Conservation (phyloP, 2,888 invertebrate species). For the Ephialtes manifestator region DNA sequence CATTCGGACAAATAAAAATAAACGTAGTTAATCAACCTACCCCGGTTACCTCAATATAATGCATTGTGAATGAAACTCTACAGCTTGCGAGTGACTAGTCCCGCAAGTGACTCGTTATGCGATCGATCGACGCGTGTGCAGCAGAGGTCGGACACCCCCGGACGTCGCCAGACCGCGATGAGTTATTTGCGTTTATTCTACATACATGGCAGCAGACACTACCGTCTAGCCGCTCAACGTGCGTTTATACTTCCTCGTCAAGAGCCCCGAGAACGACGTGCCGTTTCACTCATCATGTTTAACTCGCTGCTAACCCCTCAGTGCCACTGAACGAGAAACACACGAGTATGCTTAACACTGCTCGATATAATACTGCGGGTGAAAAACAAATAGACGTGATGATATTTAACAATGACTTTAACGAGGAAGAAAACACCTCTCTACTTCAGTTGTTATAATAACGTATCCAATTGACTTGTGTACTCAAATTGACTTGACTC, state of each 20-base stretch:
- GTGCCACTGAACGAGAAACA: conserved; percentile 8
- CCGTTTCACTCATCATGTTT: conserved; percentile 21
- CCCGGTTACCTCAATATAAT: neutral
- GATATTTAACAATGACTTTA: neutral
- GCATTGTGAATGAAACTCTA: conserved; percentile 9
- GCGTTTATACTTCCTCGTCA: conserved; percentile 39
- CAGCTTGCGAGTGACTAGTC: conserved; percentile 15
- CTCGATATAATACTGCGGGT: conserved; percentile 19
- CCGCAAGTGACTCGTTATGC: conserved; percentile 38
- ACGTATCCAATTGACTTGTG: neutral
- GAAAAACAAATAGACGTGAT: conserved; percentile 9
- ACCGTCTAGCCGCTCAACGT: neutral
- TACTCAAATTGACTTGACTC: neutral
- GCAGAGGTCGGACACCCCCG: neutral
- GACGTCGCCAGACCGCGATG: conserved; percentile 1
- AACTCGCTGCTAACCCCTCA: conserved; percentile 13
- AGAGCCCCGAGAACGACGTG: conserved; percentile 27
- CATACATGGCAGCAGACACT: conserved; percentile 1
- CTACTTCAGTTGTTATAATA: neutral
- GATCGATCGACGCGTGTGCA: conserved; percentile 51
- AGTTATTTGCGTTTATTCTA: conserved; percentile 37
- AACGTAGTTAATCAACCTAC: neutral
- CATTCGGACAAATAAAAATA: neutral
- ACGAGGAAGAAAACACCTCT: conserved; percentile 15
- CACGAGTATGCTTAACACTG: neutral